Base-by-base conservation (phyloP, 2,797 vertebrate species). In the Buceros bicornis region DNA sequence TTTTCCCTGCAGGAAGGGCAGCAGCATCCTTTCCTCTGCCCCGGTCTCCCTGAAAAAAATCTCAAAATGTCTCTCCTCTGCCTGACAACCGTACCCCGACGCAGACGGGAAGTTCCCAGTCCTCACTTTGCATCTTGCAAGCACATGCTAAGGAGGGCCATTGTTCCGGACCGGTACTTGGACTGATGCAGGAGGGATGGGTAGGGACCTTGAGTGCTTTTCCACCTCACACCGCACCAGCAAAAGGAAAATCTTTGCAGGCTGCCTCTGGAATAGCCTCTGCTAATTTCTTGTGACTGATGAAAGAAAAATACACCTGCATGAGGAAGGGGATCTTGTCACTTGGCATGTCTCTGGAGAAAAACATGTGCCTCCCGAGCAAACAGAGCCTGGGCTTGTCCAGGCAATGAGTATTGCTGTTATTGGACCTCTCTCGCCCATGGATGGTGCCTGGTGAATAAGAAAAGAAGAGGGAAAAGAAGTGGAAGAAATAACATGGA, bases 311-410 rank as follows among this genome's bases (percentile, higher is more conserved):
- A 94, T 16, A 85, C 69, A 37, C 53, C 7, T 6, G 53, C 6
- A 6, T 22, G 48, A 61, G 80, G 82, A 92, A 93, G 65, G 83
- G 77, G 85, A 51, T 69, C 93, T 54, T 70, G 89, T 90, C 56
- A 1, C 77, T 70, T 6, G 4, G 62, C 4, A 16, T 6, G 76
- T 73, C 82, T 16, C 93, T 42, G 81, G 93, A 88, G 92, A 40
- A 53, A 91, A 62, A 86, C 25, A 7, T 54, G 67, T 56, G 66
- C 82, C 83, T 84, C 67, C 43, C 29, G 48, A 80, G 79, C 91
- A 81, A 88, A 78, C 88, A 96, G 96, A 96, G 91, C 73, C 70
- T 8, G 54, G 70, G 51, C 83, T 96, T 96, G 85, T 95, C 86
- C 29, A 6, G 33, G 48, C 35, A 3, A 37, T 96, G 96, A 97